These are phyloP conservation scores for Peromyscus aztecus DNA, from an alignment of 2,797 vertebrate species.

Conservation along the genomic window DNA sequence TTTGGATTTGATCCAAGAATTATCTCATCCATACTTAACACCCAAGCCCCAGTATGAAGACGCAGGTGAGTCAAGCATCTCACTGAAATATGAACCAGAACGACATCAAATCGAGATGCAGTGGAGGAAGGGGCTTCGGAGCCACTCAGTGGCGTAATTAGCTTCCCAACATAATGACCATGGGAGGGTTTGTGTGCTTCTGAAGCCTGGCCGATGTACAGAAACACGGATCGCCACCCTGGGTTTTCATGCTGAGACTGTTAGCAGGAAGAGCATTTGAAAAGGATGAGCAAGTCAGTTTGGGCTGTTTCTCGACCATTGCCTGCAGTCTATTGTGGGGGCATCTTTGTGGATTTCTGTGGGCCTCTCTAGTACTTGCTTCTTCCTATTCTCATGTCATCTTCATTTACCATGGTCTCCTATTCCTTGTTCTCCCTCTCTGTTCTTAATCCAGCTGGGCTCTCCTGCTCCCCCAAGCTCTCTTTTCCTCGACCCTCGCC, in stretches of 20 bases:
- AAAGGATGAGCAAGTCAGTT: not conserved
- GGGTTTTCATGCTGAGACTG: not conserved
- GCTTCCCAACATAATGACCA: not conserved
- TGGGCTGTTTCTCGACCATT: no score
- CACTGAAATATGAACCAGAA: slow-evolving; percentile 59
- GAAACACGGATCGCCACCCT: not conserved
- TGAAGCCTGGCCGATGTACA: not conserved
- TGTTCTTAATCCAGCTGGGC: no score
- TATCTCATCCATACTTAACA: slow-evolving; percentile 79
- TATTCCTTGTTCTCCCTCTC: no score
- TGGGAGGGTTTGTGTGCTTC: not conserved
- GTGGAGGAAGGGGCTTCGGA: not conserved
- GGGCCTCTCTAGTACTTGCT: no score
- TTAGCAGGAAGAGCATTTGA: not conserved
- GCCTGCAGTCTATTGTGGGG: no score
- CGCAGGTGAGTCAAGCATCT: slow-evolving; percentile 52
- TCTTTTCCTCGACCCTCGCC: no score
- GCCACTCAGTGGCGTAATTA: not conserved
- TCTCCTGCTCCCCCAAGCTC: no score
- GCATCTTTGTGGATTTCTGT: no score
- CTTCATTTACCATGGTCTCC: no score
- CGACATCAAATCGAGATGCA: not conserved
- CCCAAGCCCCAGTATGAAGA: slow-evolving; percentile 66
- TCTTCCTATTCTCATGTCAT: no score
- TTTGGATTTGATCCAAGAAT: slow-evolving; percentile 78